Conservation (phyloP, 2,113 vertebrate species). For the Coptodon rendalli region DNA sequence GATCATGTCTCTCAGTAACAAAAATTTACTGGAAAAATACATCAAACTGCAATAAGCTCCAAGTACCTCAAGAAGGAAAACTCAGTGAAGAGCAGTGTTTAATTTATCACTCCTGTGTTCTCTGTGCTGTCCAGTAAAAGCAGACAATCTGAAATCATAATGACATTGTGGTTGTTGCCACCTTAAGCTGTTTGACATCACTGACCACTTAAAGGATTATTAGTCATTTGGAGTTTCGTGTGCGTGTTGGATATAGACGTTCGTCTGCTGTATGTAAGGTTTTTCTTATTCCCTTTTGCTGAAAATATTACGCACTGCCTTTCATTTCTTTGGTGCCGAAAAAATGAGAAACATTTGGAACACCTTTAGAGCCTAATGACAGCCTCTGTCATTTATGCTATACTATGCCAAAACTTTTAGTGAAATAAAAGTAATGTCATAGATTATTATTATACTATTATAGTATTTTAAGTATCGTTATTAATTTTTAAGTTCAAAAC, state of each 20-base stretch:
- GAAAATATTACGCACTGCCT: not conserved
- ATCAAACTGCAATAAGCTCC: not conserved
- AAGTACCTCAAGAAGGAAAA: not conserved
- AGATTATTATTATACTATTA: not conserved
- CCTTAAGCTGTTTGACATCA: not conserved
- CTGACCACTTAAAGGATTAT: not conserved
- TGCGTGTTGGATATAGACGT: not conserved
- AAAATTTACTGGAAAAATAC: not conserved
- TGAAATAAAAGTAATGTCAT: accelerated
- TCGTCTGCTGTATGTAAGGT: not conserved
- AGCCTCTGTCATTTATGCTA: not conserved
- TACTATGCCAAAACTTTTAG: accelerated
- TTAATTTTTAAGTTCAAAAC: not conserved
- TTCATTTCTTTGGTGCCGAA: not conserved
- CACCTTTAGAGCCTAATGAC: accelerated
- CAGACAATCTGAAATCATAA: not conserved
- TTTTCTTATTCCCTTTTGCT: not conserved
- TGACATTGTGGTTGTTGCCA: not conserved
- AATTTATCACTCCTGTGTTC: not conserved
- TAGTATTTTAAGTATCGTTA: not conserved
- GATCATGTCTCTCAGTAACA: accelerated
- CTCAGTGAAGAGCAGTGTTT: not conserved
- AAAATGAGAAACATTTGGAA: not conserved
- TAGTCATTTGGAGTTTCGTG: not conserved
- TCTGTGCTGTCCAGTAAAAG: not conserved